Evolutionary conservation across 1,140 invertebrate genomes (phyloP).

Genomic region (Heliconius eleuchia): DNA sequence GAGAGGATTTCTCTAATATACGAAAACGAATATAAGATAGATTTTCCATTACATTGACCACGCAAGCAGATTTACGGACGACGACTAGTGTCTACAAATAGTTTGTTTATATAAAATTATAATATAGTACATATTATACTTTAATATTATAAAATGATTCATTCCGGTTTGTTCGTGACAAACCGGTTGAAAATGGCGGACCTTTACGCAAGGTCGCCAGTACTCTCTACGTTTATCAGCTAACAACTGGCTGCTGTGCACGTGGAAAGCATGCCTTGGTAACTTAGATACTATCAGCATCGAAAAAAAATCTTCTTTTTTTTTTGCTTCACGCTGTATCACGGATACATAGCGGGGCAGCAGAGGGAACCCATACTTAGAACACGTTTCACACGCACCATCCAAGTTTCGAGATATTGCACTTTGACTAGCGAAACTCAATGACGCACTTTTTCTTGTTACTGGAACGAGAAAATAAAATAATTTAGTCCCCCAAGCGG

Average conservation of each 20-base stretch:
- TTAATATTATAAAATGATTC: conserved; percentile 1
- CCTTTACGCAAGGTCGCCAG: conserved; percentile 36
- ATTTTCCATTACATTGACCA: no score
- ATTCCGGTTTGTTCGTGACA: conserved; percentile 33
- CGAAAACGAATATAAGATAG: no score
- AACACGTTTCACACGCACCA: background rate
- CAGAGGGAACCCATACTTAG: background rate
- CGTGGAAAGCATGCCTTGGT: background rate
- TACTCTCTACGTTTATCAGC: conserved; percentile 17
- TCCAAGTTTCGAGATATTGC: no score
- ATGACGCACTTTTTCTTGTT: no score
- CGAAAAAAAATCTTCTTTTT: background rate
- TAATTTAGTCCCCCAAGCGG: no score
- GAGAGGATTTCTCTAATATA: no score
- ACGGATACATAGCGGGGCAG: background rate
- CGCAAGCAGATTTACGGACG: no score
- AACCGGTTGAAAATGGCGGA: conserved; percentile 37
- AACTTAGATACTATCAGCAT: background rate
- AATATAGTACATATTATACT: background rate
- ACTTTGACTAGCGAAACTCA: no score
- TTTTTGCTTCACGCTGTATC: background rate
- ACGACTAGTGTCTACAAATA: no score
- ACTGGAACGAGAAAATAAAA: no score
- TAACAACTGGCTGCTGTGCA: background rate
- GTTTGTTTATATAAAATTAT: background rate